Percentiles rank a stretch among this genome's conserved stretches.
These are phyloP conservation scores for Ploceus nigricollis DNA, from an alignment of 2,113 vertebrate genomes.

Conservation along the genomic window DNA sequence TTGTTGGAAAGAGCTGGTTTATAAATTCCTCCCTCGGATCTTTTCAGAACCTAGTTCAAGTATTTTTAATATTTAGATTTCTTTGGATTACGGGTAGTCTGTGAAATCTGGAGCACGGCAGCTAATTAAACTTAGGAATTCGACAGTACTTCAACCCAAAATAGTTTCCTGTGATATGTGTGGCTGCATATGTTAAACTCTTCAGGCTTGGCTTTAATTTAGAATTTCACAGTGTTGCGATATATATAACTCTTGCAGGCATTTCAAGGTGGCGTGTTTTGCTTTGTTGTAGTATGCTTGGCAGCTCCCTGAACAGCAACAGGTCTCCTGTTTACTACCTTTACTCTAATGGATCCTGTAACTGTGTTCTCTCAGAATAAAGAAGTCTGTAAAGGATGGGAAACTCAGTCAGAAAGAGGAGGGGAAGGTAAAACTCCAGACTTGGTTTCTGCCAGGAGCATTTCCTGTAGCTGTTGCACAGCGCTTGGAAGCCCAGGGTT, in stretches of 20 bases:
- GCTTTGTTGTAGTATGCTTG: neutral
- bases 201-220: conserved; percentile 15
- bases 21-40: neutral
- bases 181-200: neutral
- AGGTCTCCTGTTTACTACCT: neutral
- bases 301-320: neutral
- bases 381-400: neutral
- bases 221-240: neutral
- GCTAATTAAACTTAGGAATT: neutral
- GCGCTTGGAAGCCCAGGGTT: neutral
- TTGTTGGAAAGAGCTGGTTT: neutral
- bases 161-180: neutral
- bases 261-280: neutral
- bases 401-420: neutral
- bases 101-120: neutral
- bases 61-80: neutral
- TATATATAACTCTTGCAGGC: neutral
- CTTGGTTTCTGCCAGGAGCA: neutral
- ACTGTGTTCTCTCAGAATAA: neutral
- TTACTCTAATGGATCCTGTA: neutral
- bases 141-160: neutral
- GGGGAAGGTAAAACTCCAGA: neutral
- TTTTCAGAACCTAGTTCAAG: neutral
- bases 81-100: neutral
- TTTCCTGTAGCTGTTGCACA: neutral